phyloP scores from a whole-genome alignment of 2,113 vertebrate species.

The Daboia siamensis region DNA sequence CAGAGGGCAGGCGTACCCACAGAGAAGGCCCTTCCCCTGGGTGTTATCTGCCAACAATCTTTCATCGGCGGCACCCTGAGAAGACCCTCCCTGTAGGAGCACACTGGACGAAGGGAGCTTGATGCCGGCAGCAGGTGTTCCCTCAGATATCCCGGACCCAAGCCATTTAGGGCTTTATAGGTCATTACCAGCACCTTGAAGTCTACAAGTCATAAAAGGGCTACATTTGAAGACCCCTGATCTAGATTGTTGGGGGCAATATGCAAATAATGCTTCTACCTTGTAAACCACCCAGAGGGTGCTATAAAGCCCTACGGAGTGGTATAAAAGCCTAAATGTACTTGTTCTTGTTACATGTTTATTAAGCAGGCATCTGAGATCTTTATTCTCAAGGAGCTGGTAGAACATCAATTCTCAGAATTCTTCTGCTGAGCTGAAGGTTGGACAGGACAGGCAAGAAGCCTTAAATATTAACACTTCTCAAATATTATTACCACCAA shows the following conservation, averaged over 20 bases:
- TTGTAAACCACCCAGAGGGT: neutral
- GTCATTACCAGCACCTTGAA: no score
- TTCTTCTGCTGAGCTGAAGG: neutral
- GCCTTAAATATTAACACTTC: conserved; percentile 23
- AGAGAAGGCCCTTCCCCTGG: no score
- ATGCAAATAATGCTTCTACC: neutral
- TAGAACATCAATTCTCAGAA: conserved; percentile 21
- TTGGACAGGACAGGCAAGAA: conserved; percentile 19
- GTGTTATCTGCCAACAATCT: no score
- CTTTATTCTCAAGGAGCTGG: conserved; percentile 14
- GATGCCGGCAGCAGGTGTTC: no score
- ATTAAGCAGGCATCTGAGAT: conserved; percentile 13
- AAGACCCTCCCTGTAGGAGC: no score
- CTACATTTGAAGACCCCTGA: no score
- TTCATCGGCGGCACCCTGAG: no score
- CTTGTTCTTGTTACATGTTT: neutral
- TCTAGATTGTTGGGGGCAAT: neutral
- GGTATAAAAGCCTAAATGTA: neutral
- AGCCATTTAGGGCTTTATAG: no score
- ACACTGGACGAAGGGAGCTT: no score
- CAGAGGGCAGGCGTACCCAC: no score
- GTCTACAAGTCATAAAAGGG: no score
- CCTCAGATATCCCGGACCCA: no score
- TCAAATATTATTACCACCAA: conserved; percentile 28
- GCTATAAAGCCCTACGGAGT: neutral